These are phyloP conservation scores for Leptinotarsa juncta DNA, from an alignment of 2,888 invertebrate species.

Conservation along the genomic window DNA sequence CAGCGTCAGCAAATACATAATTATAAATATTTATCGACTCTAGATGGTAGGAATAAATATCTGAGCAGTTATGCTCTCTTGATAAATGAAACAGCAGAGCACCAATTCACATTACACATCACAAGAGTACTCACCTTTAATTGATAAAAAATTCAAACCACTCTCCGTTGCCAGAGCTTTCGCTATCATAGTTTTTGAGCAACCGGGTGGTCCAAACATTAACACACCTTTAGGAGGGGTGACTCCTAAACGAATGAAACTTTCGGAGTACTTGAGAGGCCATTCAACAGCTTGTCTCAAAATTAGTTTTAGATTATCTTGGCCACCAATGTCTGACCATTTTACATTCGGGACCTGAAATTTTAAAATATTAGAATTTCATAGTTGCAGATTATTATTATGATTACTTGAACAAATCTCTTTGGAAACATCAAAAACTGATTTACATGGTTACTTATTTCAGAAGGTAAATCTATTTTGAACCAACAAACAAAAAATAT, in stretches of 20 bases:
- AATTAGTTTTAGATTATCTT: slow-evolving; percentile 85
- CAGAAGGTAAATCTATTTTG: too few relatives aligned
- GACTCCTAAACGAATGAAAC: slow-evolving; percentile 83
- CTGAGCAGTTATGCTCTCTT: too few relatives aligned
- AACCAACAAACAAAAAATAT: too few relatives aligned
- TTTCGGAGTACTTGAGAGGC: slow-evolving; percentile 89
- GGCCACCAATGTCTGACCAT: slow-evolving; percentile 96
- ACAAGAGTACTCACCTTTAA: slow-evolving; percentile 73
- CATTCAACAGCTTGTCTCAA: slow-evolving; percentile 92
- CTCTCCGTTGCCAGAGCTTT: slow-evolving; percentile 97
- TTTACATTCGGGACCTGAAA: slow-evolving; percentile 77
- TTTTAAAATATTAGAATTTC: neutral
- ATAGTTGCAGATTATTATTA: too few relatives aligned
- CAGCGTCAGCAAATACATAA: too few relatives aligned
- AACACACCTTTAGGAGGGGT: slow-evolving; percentile 89
- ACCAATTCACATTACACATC: neutral
- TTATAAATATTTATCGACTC: too few relatives aligned
- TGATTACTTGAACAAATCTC: too few relatives aligned
- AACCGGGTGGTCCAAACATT: slow-evolving; percentile 97
- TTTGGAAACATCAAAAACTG: too few relatives aligned
- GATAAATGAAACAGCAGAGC: neutral
- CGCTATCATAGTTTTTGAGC: slow-evolving; percentile 98
- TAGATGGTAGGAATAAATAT: too few relatives aligned
- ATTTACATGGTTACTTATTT: too few relatives aligned
- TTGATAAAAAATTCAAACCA: slow-evolving; percentile 93